These are phyloP conservation scores for Eremobia ochroleuca DNA, from an alignment of 2,888 invertebrate genomes.

Conservation along the genomic window DNA sequence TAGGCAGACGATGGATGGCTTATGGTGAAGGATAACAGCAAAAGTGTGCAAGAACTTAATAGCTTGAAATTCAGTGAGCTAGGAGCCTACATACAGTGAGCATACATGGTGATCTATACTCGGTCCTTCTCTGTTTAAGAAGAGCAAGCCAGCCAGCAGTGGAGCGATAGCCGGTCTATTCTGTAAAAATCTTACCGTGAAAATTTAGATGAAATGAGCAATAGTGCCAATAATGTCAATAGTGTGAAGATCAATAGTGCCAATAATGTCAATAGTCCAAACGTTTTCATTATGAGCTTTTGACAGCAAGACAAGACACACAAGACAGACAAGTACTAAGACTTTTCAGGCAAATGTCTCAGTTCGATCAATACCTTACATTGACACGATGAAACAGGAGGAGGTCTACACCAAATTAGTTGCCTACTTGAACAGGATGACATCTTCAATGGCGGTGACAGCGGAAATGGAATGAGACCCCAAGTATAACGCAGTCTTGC, in stretches of 20 bases:
- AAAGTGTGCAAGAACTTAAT: too few species aligned
- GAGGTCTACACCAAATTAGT: constrained; percentile 12
- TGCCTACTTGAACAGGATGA: not conserved
- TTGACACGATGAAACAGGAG: not conserved
- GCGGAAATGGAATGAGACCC: constrained; percentile 49
- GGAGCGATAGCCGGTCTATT: not conserved
- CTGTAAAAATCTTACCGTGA: not conserved
- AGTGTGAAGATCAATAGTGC: not conserved
- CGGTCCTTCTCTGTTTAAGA: not conserved
- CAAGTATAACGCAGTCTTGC: constrained; percentile 27
- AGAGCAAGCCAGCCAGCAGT: not conserved
- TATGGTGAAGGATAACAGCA: not conserved
- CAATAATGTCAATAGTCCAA: not conserved
- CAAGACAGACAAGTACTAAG: not conserved
- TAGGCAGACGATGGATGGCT: not conserved
- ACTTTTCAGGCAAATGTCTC: not conserved
- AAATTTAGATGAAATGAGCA: not conserved
- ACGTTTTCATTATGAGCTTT: not conserved
- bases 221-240: not conserved
- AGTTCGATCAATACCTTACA: constrained; percentile 1
- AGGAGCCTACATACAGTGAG: not conserved
- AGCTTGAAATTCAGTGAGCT: not conserved
- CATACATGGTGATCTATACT: not conserved
- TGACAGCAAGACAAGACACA: not conserved
- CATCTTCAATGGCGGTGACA: constrained; percentile 12